phyloP scores from a whole-genome alignment of 2,113 vertebrate species.

The Vicugna pacos region DNA sequence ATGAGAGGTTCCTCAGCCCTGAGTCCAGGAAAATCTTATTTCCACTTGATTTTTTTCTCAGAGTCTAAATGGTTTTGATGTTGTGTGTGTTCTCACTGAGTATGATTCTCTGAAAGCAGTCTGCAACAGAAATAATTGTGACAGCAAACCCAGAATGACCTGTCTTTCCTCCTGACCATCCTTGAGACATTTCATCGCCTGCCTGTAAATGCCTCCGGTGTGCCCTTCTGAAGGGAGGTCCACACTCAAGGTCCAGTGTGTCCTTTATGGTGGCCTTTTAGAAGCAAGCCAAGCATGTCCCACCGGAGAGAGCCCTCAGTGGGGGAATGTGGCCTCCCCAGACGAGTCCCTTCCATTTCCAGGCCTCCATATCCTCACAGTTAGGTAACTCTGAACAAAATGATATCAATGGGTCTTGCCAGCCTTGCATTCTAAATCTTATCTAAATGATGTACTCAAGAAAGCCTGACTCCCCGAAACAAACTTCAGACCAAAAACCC shows the following conservation, averaged over 20 bases:
- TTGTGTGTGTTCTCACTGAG: neutral
- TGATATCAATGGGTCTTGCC: neutral
- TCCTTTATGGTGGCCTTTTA: neutral
- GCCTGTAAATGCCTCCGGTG: neutral
- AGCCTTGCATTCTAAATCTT: neutral
- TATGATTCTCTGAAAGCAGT: neutral
- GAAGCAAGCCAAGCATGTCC: neutral
- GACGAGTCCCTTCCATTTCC: too few relatives aligned
- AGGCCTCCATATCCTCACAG: neutral
- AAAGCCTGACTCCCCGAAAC: neutral
- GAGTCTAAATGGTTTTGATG: neutral
- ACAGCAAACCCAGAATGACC: neutral
- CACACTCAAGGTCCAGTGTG: rapidly evolving
- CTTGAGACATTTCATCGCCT: neutral
- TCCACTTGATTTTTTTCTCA: neutral
- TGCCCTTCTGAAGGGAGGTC: neutral
- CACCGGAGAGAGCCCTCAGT: neutral
- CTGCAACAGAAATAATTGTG: neutral
- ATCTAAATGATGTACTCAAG: neutral
- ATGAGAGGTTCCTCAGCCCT: neutral
- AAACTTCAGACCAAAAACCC: neutral
- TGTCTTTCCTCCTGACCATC: neutral
- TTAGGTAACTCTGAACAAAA: neutral
- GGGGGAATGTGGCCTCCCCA: rapidly evolving
- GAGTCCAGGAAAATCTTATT: neutral